These are phyloP conservation scores for Cremastinae sp. DNA, from an alignment of 2,888 invertebrate genomes.

Conservation along the genomic window DNA sequence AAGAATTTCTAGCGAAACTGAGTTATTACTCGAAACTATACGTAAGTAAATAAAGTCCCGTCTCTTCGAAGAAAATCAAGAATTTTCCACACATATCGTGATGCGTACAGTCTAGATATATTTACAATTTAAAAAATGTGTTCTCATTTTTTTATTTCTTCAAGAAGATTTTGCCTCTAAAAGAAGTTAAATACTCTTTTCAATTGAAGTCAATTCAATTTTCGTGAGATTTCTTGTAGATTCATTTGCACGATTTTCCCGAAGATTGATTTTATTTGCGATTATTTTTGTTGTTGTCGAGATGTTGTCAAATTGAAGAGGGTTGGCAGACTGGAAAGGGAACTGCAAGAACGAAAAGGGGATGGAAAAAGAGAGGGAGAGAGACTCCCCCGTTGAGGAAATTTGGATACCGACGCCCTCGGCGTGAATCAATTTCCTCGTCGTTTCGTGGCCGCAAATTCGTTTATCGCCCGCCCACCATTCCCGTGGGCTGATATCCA, in stretches of 20 bases:
- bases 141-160: too few species aligned
- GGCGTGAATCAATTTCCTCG: conserved; percentile 62
- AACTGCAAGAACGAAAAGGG: conserved; percentile 17
- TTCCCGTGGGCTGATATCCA: conserved; percentile 51
- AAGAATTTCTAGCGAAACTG: not conserved
- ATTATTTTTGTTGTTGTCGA: not conserved
- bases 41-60: conserved; percentile 3
- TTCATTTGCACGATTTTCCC: too few species aligned
- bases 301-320: not conserved
- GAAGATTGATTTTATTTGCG: too few species aligned
- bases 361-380: conserved; percentile 26
- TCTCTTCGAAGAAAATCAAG: not conserved
- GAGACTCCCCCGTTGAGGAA: conserved; percentile 50
- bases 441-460: conserved; percentile 61
- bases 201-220: too few species aligned
- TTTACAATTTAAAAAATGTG: too few species aligned
- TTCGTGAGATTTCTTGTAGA: too few species aligned
- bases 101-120: too few species aligned
- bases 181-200: too few species aligned
- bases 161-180: too few species aligned
- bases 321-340: conserved; percentile 26
- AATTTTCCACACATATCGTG: not conserved
- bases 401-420: conserved; percentile 61
- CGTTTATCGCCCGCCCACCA: conserved; percentile 58
- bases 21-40: conserved; percentile 7